Conservation (phyloP, 1,140 invertebrate species). For the Phortica variegata region DNA sequence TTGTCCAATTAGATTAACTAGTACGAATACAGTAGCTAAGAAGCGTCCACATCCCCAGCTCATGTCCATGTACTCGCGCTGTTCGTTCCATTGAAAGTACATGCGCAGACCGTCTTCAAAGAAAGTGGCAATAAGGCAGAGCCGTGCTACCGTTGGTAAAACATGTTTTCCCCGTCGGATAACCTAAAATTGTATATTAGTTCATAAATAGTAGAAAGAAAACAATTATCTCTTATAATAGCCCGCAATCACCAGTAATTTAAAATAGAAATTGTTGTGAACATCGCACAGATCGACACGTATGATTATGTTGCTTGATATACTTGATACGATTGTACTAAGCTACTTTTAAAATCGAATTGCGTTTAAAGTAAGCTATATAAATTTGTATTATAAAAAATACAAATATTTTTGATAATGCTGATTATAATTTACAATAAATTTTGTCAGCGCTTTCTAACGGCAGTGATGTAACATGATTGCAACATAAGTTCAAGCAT, state of each 20-base stretch:
- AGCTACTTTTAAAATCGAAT: too few species aligned
- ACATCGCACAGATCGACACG: neutral
- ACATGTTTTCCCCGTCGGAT: slow-evolving; percentile 90
- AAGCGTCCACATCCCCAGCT: slow-evolving; percentile 97
- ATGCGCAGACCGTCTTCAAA: slow-evolving; percentile 98
- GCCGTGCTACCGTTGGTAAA: slow-evolving; percentile 89
- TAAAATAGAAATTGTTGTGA: slow-evolving; percentile 1
- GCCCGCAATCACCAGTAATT: neutral
- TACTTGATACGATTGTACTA: too few species aligned
- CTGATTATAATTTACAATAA: too few species aligned
- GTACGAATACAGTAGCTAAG: slow-evolving; percentile 82
- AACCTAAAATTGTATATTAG: too few species aligned
- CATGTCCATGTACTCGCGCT: slow-evolving; percentile 96
- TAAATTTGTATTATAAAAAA: too few species aligned
- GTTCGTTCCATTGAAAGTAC: slow-evolving; percentile 99
- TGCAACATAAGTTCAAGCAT: too few species aligned
- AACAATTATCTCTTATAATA: slow-evolving; percentile 1
- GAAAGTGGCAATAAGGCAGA: slow-evolving; percentile 99
- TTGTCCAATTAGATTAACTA: slow-evolving; percentile 94
- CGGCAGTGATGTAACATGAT: too few species aligned
- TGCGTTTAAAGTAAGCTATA: too few species aligned
- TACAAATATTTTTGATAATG: too few species aligned
- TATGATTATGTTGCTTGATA: too few species aligned
- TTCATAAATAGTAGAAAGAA: neutral
- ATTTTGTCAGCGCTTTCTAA: too few species aligned